Conservation (phyloP, 2,888 invertebrate species). For the Dynastes tityus region DNA sequence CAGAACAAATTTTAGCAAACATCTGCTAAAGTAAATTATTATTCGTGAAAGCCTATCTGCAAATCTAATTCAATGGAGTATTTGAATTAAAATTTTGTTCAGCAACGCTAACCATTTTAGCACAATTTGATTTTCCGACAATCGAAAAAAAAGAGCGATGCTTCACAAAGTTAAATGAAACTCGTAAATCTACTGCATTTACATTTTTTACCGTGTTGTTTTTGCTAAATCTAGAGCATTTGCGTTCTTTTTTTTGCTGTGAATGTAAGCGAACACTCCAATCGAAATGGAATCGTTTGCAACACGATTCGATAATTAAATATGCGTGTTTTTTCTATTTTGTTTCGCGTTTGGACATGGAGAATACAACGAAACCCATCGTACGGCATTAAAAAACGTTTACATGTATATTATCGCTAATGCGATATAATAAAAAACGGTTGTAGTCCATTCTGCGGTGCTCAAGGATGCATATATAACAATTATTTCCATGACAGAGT, state of each 20-base stretch:
- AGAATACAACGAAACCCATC: background rate
- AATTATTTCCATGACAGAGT: constrained; percentile 24
- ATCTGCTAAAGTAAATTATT: no score
- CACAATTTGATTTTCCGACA: constrained; percentile 16
- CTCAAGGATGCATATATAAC: constrained; percentile 6
- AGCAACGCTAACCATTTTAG: background rate
- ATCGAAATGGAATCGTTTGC: constrained; percentile 26
- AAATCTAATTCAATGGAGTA: no score
- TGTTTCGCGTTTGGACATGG: background rate
- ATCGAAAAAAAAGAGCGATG: constrained; percentile 5
- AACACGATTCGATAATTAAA: constrained; percentile 35
- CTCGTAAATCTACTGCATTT: constrained; percentile 29
- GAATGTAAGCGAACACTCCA: constrained; percentile 6
- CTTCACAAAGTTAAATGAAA: constrained; percentile 22
- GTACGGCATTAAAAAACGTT: background rate
- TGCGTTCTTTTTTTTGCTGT: constrained; percentile 14
- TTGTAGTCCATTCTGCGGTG: background rate
- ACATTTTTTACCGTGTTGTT: background rate
- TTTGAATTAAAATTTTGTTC: background rate
- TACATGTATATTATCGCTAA: background rate
- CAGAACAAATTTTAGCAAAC: no score
- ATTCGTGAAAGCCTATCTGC: no score
- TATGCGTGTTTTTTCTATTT: constrained; percentile 28
- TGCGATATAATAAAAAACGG: constrained; percentile 8
- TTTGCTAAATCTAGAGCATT: constrained; percentile 8